Evolutionary conservation across 2,797 vertebrate genomes (phyloP).

Genomic region (Carcharodon carcharias): DNA sequence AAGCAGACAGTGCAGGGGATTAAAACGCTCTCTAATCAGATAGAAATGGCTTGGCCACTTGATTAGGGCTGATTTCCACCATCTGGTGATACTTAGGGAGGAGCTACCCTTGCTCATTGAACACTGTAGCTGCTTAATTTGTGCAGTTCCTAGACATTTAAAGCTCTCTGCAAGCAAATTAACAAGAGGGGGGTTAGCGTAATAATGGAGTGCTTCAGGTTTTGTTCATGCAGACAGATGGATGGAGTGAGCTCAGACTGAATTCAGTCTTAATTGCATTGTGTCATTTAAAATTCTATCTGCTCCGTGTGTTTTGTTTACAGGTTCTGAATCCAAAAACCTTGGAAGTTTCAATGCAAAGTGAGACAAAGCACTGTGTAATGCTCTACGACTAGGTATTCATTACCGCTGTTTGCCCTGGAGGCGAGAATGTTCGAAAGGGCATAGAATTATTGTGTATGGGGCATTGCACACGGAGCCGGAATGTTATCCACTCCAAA

Average conservation of each 20-base stretch:
- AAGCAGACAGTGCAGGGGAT: constrained; percentile 67
- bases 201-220: constrained; percentile 92
- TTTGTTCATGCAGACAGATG: constrained; percentile 99
- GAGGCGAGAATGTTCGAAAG: constrained; percentile 75
- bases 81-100: constrained; percentile 90
- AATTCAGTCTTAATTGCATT: constrained; percentile 99
- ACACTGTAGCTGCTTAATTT: constrained; percentile 71
- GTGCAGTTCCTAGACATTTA: constrained; percentile 86
- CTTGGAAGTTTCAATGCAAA: constrained; percentile 66
- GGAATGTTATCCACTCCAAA: background rate
- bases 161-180: constrained; percentile 95
- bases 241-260: constrained; percentile 97
- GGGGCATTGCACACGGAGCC: constrained; percentile 64
- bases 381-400: constrained; percentile 81
- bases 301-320: constrained; percentile 98
- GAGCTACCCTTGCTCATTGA: constrained; percentile 77
- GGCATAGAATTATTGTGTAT: constrained; percentile 71
- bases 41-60: constrained; percentile 71
- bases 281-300: constrained; percentile 98
- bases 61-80: constrained; percentile 87
- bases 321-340: constrained; percentile 89
- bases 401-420: constrained; percentile 80
- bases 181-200: constrained; percentile 88
- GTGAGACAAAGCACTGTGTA: constrained; percentile 78
- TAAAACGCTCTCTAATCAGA: constrained; percentile 74